Evolutionary conservation across 92 coral and sea anemone genomes (phyloP), one percentile per base, ranked within the genome.

Genomic region (Chrysogorgia sp.): DNA sequence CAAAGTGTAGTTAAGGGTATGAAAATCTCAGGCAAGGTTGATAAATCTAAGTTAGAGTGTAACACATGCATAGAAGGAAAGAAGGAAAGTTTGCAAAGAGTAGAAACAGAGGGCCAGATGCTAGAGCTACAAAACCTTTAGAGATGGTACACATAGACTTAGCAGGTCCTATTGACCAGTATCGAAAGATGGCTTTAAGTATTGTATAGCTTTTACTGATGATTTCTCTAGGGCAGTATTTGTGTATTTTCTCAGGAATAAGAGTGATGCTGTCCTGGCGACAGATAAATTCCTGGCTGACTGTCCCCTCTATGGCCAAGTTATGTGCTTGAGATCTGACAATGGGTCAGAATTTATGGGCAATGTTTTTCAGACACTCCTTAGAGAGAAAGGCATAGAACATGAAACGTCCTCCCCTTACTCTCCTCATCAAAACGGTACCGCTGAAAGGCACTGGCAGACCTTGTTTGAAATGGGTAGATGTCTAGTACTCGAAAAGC

Each of bases 201-300:
- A 77, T 47, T 77, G 59, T 31, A 10, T 81, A 61, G 77, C 71
- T 43, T 56, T 81, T 47, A 81, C 80, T 28, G 85, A 81, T 25
- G 65, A 81, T 47, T 81, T n/a, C 19, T 81, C 85, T 58, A 63
- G 85, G 23, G 57, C 40, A 20, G 76, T 48, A 19, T 63, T 48
- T 47, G 76, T 47, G 0, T 78, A 78, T 50, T 78, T 78, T 33
- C 62, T 78, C 7, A 63, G 41, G 30, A 63, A 63, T 19, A 78
- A 63, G 60, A 63, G 20, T 17, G 83, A 63, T 22, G 48, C 83
- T 30, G 8, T 50, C 0, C 4, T 32, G 31, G 83, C 76, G 10
- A 79, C 52, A 28, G 63, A 64, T 43, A 79, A 64, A 34, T 79
- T 65, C 26, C 37, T 79, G 8, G 72, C 81, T 28, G 80, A 81